Base-by-base conservation (phyloP, 2,113 vertebrate species). In the Tor tambroides region DNA sequence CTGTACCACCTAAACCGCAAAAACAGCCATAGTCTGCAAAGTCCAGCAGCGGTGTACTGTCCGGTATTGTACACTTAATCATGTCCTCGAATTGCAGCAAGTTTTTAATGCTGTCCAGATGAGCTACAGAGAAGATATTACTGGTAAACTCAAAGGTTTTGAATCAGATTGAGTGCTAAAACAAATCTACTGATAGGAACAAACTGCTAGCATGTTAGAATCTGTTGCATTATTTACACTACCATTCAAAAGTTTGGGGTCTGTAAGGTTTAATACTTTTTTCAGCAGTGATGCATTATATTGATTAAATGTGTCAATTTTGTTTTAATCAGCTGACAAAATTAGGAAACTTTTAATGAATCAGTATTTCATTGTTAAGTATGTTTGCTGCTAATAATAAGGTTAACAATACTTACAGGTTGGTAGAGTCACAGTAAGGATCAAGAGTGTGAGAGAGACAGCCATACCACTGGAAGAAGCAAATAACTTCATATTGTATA, bases 1-100 rank as follows among this genome's bases (percentile, higher is more conserved):
- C 85, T 49, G 14, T 8, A 19, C 85, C 85, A n/a, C 76, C 76
- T 3, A 30, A 69, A 10, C 85, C 76, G 0, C 85, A 86, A 46
- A 11, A 86, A n/a, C 85, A 80, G 23, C 76, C 85, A 41, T 80
- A 86, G 85, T 86, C 76, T 28, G 43, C 63, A 26, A 56, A 86
- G 14, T 80, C 30, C 17, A 69, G 2, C 10, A 86, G 28, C 7
- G 63, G 76, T 6, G 63, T 7, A 19, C 85, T 86, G 8, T 28
- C 17, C 12, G 46, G 75, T 49, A 54, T 5, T 80, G 32, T 80
- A 4, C 77, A 86, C 7, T 80, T 8, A 46, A 86, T 86, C 85
- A 86, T 80, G 23, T 56, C 14, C 12, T 49, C 0, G 5, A 86
- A 80, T 15, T 86, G 30, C 43, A 54, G 3, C 63, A 80, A 21